Conservation (phyloP, 2,113 vertebrate species). For the Eira barbara region DNA sequence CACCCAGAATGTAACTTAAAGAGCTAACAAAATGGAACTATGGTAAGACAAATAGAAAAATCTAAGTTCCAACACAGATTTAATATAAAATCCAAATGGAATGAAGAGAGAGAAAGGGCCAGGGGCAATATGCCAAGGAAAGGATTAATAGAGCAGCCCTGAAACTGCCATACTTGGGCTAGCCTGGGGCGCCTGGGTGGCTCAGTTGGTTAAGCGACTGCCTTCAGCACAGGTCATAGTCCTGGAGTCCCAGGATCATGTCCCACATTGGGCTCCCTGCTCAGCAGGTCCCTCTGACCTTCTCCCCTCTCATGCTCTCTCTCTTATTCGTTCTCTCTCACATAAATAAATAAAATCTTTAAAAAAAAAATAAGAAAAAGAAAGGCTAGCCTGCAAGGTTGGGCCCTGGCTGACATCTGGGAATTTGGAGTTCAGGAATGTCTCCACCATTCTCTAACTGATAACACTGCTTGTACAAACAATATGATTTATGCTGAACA, state of each 20-base stretch:
- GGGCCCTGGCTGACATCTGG: neutral
- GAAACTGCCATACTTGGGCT: neutral
- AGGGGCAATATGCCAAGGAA: neutral
- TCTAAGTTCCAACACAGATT: neutral
- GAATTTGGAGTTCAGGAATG: neutral
- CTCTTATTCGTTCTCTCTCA: no score
- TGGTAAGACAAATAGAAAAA: neutral
- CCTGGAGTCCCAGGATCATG: no score
- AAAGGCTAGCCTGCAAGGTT: neutral
- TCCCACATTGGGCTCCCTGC: no score
- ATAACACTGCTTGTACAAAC: neutral
- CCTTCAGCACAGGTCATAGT: no score
- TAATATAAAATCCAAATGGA: neutral
- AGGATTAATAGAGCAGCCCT: neutral
- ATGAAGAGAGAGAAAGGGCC: neutral
- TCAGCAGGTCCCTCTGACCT: no score
- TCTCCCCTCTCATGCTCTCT: no score
- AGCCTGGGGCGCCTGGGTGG: no score
- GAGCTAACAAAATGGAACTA: neutral
- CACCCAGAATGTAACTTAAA: neutral
- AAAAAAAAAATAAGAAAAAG: no score
- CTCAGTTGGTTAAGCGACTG: no score
- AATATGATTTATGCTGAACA: neutral
- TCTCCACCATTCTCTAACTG: neutral
- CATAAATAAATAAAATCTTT: no score